phyloP scores from a whole-genome alignment of 2,113 vertebrate species.

The Procavia capensis region DNA sequence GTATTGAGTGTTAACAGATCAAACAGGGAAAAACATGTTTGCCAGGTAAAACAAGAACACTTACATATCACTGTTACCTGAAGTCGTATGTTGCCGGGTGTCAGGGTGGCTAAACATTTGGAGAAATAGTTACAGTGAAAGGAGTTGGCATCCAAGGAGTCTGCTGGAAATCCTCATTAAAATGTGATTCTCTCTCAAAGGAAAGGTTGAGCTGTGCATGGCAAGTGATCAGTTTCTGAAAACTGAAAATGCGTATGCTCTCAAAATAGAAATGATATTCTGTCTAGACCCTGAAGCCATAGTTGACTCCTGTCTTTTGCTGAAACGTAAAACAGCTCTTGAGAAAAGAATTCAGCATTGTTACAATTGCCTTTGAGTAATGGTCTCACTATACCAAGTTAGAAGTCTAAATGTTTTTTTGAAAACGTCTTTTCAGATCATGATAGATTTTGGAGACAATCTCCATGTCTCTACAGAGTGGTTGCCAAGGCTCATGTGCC shows the following conservation, averaged over 20 bases:
- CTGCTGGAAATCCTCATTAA: background rate
- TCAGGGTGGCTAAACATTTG: background rate
- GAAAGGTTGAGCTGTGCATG: background rate
- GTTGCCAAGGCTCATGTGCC: background rate
- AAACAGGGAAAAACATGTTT: background rate
- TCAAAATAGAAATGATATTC: slow-evolving; percentile 56
- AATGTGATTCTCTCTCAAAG: background rate
- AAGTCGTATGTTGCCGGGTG: background rate
- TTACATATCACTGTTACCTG: background rate
- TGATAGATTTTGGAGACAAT: slow-evolving; percentile 48
- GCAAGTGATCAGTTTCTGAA: slow-evolving; percentile 46
- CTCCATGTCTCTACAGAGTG: background rate
- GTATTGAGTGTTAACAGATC: background rate
- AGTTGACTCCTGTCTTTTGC: slow-evolving; percentile 46
- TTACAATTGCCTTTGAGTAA: slow-evolving; percentile 35
- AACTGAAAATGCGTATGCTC: background rate
- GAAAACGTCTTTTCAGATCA: slow-evolving; percentile 61
- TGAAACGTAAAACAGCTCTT: slow-evolving; percentile 57
- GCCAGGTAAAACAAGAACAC: background rate
- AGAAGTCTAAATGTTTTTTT: slow-evolving; percentile 61
- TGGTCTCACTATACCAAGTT: slow-evolving; percentile 49
- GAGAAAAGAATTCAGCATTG: slow-evolving; percentile 50
- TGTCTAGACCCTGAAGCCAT: background rate
- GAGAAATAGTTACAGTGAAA: background rate
- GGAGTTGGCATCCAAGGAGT: background rate